Percentiles rank a stretch among this genome's conserved stretches.
phyloP scores from a whole-genome alignment of 2,113 vertebrate genomes.

The Hydropotes inermis region DNA sequence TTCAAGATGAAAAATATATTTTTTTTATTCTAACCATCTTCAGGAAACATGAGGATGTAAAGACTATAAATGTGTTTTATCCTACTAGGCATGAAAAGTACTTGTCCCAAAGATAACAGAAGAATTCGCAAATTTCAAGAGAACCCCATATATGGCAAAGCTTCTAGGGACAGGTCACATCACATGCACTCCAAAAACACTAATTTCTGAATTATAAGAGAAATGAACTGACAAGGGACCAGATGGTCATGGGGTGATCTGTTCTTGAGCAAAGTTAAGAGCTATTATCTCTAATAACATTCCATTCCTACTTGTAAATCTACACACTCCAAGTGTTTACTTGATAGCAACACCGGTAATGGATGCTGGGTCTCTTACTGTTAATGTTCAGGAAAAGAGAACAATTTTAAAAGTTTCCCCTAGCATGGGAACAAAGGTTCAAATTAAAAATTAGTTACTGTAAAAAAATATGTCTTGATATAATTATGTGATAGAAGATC shows the following conservation, averaged over 20 bases:
- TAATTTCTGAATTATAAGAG: conserved; percentile 41
- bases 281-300: conserved; percentile 56
- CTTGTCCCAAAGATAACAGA: not conserved
- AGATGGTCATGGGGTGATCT: conserved; percentile 53
- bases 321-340: conserved; percentile 8
- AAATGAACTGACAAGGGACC: conserved; percentile 33
- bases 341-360: not conserved
- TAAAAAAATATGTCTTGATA: not conserved
- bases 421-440: not conserved
- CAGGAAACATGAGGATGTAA: not conserved
- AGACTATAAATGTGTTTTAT: not conserved
- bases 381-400: not conserved
- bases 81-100: not conserved
- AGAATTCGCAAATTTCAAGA: conserved; percentile 19
- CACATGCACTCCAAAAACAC: not conserved
- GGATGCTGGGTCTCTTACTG: not conserved
- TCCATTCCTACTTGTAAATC: conserved; percentile 52
- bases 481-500: not conserved
- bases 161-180: conserved; percentile 24
- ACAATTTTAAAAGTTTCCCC: not conserved
- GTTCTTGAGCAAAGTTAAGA: conserved; percentile 44
- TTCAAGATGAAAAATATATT: not conserved
- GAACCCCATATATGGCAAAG: not conserved
- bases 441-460: not conserved
- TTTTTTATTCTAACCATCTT: not conserved